phyloP scores from a whole-genome alignment of 1,140 invertebrate species.

The Aphidius gifuensis region DNA sequence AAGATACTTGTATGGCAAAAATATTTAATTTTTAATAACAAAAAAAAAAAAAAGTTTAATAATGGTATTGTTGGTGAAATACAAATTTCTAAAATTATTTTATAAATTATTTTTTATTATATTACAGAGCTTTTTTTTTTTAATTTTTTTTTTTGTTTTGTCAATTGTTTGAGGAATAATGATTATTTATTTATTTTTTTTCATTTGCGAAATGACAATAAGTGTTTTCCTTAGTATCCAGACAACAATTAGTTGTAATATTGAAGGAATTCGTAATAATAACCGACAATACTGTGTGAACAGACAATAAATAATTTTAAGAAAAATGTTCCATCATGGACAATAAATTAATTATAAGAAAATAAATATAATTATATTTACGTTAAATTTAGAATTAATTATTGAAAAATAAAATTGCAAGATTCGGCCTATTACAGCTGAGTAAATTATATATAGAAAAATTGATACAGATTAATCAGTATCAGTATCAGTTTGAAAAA shows the following conservation, averaged over 20 bases:
- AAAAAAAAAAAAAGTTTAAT: background rate
- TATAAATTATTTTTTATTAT: no score
- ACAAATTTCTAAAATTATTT: no score
- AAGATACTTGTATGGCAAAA: slow-evolving; percentile 31
- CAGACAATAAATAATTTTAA: slow-evolving; percentile 51
- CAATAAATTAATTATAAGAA: slow-evolving; percentile 38
- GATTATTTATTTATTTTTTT: background rate
- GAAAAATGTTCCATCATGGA: slow-evolving; percentile 42
- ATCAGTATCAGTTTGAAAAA: no score
- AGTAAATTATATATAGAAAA: background rate
- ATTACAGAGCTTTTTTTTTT: background rate
- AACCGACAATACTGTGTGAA: slow-evolving; percentile 53
- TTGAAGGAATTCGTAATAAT: slow-evolving; percentile 38
- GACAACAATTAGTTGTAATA: slow-evolving; percentile 45
- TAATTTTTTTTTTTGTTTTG: background rate
- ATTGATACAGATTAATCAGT: no score
- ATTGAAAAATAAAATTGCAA: slow-evolving; percentile 1
- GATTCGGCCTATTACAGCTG: background rate
- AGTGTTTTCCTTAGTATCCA: slow-evolving; percentile 51
- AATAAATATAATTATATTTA: slow-evolving; percentile 14
- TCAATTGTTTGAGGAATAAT: background rate
- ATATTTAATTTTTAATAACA: no score
- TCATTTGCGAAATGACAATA: slow-evolving; percentile 27
- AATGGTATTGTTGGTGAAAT: slow-evolving; percentile 40
- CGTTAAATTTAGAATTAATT: slow-evolving; percentile 11